Conservation (phyloP, 2,113 vertebrate species). For the Tachuris rubrigastra region DNA sequence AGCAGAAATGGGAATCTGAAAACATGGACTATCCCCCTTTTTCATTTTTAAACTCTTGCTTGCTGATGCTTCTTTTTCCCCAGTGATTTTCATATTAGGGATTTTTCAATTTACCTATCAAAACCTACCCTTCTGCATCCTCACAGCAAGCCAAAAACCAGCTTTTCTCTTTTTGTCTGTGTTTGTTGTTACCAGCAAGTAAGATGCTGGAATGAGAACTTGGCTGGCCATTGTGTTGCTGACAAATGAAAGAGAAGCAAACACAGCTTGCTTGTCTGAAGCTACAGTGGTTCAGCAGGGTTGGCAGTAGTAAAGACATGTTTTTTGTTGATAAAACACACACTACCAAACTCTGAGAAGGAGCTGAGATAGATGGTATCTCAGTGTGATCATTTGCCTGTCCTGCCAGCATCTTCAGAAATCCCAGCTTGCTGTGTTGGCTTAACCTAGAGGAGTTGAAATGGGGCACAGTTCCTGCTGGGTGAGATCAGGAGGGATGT, state of each 20-base stretch:
- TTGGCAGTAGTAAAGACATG: conserved; percentile 14
- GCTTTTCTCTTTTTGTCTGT: neutral
- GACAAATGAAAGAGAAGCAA: conserved; percentile 47
- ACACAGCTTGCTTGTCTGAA: conserved; percentile 58
- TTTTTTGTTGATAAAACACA: conserved; percentile 48
- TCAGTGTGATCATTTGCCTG: neutral
- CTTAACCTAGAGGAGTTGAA: neutral
- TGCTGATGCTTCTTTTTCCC: neutral
- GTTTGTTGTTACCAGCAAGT: conserved; percentile 26
- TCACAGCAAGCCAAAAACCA: neutral
- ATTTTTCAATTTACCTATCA: neutral
- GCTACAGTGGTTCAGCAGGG: conserved; percentile 29
- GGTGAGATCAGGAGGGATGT: neutral
- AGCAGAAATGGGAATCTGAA: neutral
- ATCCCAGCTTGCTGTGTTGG: neutral
- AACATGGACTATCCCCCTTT: neutral
- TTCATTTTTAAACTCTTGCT: neutral
- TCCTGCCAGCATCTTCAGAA: neutral
- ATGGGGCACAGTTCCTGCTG: rapidly evolving
- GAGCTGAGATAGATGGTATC: neutral
- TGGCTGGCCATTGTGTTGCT: conserved; percentile 48
- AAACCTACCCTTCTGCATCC: neutral
- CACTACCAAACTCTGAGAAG: neutral
- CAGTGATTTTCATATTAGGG: neutral
- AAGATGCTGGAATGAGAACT: conserved; percentile 29